Evolutionary conservation across 2,113 vertebrate species (phyloP).

Genomic region (Eolophus roseicapilla): DNA sequence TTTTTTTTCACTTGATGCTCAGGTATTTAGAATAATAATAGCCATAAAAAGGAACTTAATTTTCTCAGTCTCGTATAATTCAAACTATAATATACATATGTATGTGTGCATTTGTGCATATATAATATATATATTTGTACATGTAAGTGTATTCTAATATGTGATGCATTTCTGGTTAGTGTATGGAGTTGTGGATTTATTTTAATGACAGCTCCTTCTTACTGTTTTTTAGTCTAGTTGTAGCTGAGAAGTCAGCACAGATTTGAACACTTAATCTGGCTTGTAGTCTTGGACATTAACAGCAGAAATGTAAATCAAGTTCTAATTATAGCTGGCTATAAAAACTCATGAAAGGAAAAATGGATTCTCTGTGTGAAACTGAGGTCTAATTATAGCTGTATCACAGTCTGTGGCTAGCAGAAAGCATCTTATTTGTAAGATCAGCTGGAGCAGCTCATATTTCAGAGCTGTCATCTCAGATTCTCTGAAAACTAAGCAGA

Average conservation of each 20-base stretch:
- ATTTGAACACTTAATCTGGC: not conserved
- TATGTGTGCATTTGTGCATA: not conserved
- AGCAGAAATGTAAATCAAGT: conserved; percentile 31
- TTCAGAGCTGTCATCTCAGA: conserved; percentile 50
- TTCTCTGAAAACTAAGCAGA: conserved; percentile 41
- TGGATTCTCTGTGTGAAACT: conserved; percentile 24
- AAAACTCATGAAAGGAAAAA: conserved; percentile 7
- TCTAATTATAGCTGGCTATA: not conserved
- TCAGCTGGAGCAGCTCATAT: conserved; percentile 33
- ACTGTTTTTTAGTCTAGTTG: not conserved
- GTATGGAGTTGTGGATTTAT: not conserved
- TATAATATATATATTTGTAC: not conserved
- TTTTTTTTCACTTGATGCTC: not conserved
- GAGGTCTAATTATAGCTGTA: conserved; percentile 29
- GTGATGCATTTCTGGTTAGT: not conserved
- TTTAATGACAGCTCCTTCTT: not conserved
- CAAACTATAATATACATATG: not conserved
- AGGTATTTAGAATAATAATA: not conserved
- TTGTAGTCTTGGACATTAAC: not conserved
- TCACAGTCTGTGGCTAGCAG: conserved; percentile 2
- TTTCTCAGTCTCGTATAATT: not conserved
- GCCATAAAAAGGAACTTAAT: not conserved
- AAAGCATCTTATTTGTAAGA: conserved; percentile 33
- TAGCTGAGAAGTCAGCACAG: not conserved
- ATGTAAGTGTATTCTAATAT: not conserved